phyloP scores from a whole-genome alignment of 2,797 vertebrate species.

The Octomys mimax region DNA sequence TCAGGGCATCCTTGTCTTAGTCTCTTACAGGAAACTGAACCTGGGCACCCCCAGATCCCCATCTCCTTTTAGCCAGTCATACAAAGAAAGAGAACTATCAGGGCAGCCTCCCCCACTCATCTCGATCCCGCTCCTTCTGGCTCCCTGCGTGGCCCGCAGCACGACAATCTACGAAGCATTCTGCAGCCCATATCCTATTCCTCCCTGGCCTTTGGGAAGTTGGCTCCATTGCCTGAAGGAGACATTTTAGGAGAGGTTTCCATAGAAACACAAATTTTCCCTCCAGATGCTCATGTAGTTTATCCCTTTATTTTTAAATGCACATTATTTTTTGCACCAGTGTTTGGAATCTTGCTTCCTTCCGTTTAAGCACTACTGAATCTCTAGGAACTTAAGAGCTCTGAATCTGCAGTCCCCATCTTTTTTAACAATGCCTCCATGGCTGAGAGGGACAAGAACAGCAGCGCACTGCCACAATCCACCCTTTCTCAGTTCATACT shows the following conservation, averaged over 20 bases:
- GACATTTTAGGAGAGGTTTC: constrained; percentile 81
- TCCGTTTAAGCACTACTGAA: constrained; percentile 16
- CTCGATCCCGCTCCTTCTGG: neutral
- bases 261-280: constrained; percentile 82
- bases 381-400: constrained; percentile 46
- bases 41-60: neutral
- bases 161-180: neutral
- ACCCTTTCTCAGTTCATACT: neutral
- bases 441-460: neutral
- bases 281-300: constrained; percentile 72
- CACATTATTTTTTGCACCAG: constrained; percentile 53
- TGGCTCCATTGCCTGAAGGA: constrained; percentile 66
- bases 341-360: constrained; percentile 43
- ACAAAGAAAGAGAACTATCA: neutral
- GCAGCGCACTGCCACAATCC: neutral
- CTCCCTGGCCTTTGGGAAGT: constrained; percentile 69
- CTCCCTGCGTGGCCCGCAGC: too few species aligned
- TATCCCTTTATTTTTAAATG: constrained; percentile 79
- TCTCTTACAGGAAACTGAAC: neutral
- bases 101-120: neutral
- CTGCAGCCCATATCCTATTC: neutral
- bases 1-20: neutral
- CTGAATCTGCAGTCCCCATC: neutral
- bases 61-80: neutral
- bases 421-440: neutral